Conservation (phyloP, 2,797 vertebrate genomes). For the Vultur gryphus region DNA sequence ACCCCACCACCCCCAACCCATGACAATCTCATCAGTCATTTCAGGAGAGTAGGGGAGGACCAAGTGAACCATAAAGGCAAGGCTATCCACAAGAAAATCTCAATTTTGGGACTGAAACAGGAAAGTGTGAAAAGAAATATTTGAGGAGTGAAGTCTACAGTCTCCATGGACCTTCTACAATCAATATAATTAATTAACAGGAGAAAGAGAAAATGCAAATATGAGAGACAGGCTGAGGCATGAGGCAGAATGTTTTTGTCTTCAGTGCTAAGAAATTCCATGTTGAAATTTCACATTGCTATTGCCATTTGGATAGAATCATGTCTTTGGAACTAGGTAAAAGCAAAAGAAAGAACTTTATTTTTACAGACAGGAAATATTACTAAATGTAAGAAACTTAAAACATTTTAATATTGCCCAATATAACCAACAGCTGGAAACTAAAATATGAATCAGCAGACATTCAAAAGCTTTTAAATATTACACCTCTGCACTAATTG, state of each 20-base stretch:
- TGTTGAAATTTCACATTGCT: not conserved
- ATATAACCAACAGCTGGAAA: slow-evolving; percentile 42
- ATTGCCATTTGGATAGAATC: slow-evolving; percentile 20
- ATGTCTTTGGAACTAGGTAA: slow-evolving; percentile 19
- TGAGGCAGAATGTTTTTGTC: not conserved
- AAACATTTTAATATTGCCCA: slow-evolving; percentile 30
- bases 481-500: not conserved
- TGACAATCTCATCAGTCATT: not conserved
- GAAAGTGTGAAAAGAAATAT: not conserved
- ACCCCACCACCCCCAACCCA: not conserved
- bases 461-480: not conserved
- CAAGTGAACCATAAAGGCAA: not conserved
- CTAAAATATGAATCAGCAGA: slow-evolving; percentile 26
- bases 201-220: not conserved
- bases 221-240: not conserved
- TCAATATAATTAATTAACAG: not conserved
- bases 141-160: not conserved
- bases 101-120: not conserved
- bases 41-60: not conserved
- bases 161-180: not conserved
- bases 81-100: not conserved
- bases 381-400: slow-evolving; percentile 34
- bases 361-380: slow-evolving; percentile 54
- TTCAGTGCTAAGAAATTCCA: not conserved
- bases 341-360: slow-evolving; percentile 26